phyloP scores from a whole-genome alignment of 2,113 vertebrate species.

The Vulpes ferrilata region DNA sequence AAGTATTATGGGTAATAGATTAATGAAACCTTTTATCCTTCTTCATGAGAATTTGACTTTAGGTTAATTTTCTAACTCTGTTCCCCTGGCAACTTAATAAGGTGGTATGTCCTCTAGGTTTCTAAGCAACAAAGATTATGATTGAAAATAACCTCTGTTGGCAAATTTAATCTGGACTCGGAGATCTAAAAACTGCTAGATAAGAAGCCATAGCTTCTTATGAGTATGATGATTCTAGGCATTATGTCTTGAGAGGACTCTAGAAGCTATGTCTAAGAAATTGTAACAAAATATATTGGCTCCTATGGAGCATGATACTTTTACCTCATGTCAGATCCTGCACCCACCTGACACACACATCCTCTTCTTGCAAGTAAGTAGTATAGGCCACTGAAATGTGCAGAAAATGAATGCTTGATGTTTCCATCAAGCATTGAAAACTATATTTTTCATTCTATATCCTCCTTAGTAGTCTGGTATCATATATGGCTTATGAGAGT shows the following conservation, averaged over 20 bases:
- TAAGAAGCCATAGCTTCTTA: too few species aligned
- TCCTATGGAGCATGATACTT: too few species aligned
- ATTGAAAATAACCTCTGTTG: background rate
- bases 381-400: background rate
- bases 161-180: background rate
- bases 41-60: background rate
- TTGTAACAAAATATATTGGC: too few species aligned
- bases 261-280: too few species aligned
- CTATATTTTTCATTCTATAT: background rate
- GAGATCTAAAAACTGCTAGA: background rate
- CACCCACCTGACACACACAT: too few species aligned
- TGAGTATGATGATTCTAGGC: too few species aligned
- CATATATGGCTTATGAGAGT: background rate
- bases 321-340: too few species aligned
- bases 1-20: background rate
- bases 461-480: background rate
- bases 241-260: too few species aligned
- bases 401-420: background rate
- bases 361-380: background rate
- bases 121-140: constrained; percentile 46
- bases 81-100: background rate
- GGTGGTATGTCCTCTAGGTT: background rate
- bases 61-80: constrained; percentile 46
- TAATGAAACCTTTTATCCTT: background rate
- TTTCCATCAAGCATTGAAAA: background rate